A percentile compares a stretch with the other conserved stretches of the same genome.
These are phyloP conservation scores for Brachyptera risi DNA, from an alignment of 2,888 invertebrate genomes.

Conservation along the genomic window DNA sequence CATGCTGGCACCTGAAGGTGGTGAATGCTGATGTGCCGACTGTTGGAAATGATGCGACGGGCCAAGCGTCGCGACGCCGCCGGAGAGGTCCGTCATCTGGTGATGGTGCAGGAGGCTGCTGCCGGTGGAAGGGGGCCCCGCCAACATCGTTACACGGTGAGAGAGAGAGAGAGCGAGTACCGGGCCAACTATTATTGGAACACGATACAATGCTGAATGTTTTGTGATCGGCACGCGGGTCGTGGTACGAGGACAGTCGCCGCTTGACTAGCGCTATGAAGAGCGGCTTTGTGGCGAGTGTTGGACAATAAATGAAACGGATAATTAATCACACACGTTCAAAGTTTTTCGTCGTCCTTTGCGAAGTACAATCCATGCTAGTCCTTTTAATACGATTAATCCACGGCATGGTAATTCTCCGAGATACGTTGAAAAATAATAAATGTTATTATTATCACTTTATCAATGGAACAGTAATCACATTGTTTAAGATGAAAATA, in stretches of 20 bases:
- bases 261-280: too few relatives aligned
- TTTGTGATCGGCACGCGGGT: background rate
- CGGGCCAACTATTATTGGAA: too few relatives aligned
- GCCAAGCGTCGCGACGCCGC: conserved; percentile 27
- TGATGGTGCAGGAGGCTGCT: conserved; percentile 33
- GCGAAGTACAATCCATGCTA: too few relatives aligned
- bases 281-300: background rate
- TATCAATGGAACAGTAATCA: too few relatives aligned
- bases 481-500: too few relatives aligned
- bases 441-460: too few relatives aligned
- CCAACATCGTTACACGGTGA: conserved; percentile 20
- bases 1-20: conserved; percentile 51
- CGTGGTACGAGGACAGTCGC: background rate
- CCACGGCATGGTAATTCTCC: too few relatives aligned
- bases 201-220: too few relatives aligned
- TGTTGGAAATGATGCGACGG: conserved; percentile 26
- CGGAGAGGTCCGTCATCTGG: conserved; percentile 26
- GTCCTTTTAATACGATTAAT: too few relatives aligned
- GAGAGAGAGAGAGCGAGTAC: too few relatives aligned
- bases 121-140: conserved; percentile 27
- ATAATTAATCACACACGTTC: background rate
- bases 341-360: too few relatives aligned
- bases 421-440: too few relatives aligned
- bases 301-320: background rate
- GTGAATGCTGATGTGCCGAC: conserved; percentile 39